Evolutionary conservation across 2,888 invertebrate genomes (phyloP).

Genomic region (Spisula solida): DNA sequence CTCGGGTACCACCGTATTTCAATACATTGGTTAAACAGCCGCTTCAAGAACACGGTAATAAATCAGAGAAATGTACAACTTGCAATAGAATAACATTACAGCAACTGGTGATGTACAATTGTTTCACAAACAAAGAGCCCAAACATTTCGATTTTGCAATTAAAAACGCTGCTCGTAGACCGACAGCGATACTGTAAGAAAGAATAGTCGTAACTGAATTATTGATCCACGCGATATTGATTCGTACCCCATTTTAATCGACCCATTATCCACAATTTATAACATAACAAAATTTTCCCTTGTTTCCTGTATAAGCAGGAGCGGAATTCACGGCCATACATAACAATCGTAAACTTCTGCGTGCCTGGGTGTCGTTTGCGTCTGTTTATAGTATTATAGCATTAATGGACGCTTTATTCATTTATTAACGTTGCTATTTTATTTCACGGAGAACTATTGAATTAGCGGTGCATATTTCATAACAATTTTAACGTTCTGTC

Average conservation of each 20-base stretch:
- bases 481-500: slow-evolving; percentile 32
- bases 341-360: slow-evolving; percentile 46
- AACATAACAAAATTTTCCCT: slow-evolving; percentile 56
- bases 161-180: slow-evolving; percentile 38
- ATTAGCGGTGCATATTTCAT: slow-evolving; percentile 43
- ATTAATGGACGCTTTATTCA: slow-evolving; percentile 57
- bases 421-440: slow-evolving; percentile 51
- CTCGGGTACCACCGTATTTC: neutral
- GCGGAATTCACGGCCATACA: slow-evolving; percentile 45
- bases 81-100: neutral
- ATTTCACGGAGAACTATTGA: slow-evolving; percentile 46
- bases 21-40: neutral
- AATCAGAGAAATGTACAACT: slow-evolving; percentile 4
- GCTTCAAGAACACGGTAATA: neutral
- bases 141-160: slow-evolving; percentile 66
- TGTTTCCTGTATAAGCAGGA: slow-evolving; percentile 42
- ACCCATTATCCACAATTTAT: slow-evolving; percentile 66
- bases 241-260: slow-evolving; percentile 51
- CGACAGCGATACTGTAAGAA: slow-evolving; percentile 41
- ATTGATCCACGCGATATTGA: slow-evolving; percentile 53
- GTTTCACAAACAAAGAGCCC: slow-evolving; percentile 52
- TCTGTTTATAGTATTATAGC: slow-evolving; percentile 63
- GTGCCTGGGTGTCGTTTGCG: slow-evolving; percentile 58
- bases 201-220: slow-evolving; percentile 42
- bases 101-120: slow-evolving; percentile 8